A percentile compares a stretch with the other conserved stretches of the same genome.
Evolutionary conservation across 2,888 invertebrate genomes (phyloP).

Genomic region (Sesia bembeciformis): DNA sequence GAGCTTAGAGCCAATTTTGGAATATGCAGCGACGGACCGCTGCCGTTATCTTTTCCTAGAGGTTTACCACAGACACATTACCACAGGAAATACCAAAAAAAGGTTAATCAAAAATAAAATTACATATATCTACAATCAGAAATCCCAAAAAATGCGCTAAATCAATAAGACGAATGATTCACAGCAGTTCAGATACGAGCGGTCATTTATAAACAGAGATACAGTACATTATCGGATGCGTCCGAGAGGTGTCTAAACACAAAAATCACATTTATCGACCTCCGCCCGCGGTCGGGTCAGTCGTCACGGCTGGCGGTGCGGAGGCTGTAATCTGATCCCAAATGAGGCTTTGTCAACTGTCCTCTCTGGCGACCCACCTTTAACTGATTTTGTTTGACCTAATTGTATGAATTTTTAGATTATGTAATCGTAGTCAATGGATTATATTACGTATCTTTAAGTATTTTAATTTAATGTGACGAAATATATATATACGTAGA

Average conservation of each 20-base stretch:
- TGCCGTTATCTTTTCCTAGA: no score
- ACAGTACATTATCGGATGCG: not conserved
- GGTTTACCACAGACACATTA: no score
- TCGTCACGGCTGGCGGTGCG: conserved; percentile 1
- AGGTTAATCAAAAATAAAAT: not conserved
- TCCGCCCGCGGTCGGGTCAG: conserved; percentile 17
- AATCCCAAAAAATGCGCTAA: not conserved
- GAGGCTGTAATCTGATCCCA: conserved; percentile 32
- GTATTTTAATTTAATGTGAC: no score
- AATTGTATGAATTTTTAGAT: not conserved
- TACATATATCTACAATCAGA: not conserved
- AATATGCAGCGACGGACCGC: no score
- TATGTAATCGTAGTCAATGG: no score
- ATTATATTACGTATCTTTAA: no score
- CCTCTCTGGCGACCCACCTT: conserved; percentile 26
- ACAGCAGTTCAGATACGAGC: not conserved
- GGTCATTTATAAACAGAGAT: not conserved
- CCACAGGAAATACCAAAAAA: no score
- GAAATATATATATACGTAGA: no score
- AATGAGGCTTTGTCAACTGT: conserved; percentile 30
- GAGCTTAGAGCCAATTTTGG: no score
- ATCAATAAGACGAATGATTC: not conserved
- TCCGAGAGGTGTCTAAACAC: conserved; percentile 1
- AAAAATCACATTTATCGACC: conserved; percentile 14
- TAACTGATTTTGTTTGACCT: conserved; percentile 35